phyloP scores from a whole-genome alignment of 2,888 invertebrate species.

The Sipha maydis region DNA sequence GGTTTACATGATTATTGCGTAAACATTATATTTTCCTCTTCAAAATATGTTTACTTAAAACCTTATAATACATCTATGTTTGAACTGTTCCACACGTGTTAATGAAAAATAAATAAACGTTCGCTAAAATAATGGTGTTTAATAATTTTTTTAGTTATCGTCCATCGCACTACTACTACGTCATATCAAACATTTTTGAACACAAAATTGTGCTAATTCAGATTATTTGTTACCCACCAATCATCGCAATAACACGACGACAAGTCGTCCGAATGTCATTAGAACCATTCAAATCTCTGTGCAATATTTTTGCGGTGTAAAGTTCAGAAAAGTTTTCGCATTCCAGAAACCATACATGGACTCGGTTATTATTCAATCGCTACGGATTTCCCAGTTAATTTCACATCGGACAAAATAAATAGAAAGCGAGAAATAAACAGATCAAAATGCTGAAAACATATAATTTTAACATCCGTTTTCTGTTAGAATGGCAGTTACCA shows the following conservation, averaged over 20 bases:
- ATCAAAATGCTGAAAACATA: constrained; percentile 5
- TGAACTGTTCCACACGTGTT: constrained; percentile 17
- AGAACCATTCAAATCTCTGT: neutral
- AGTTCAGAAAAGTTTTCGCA: neutral
- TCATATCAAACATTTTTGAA: too few species aligned
- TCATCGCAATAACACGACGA: too few species aligned
- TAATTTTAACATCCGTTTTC: constrained; percentile 1
- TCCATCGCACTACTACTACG: neutral
- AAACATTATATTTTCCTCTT: constrained; percentile 41
- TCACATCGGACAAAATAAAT: constrained; percentile 10
- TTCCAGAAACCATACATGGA: neutral
- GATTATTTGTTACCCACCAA: too few species aligned
- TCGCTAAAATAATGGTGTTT: constrained; percentile 26
- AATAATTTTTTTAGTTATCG: neutral
- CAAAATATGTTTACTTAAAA: constrained; percentile 23
- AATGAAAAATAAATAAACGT: constrained; percentile 54
- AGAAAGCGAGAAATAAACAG: constrained; percentile 29
- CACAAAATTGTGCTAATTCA: too few species aligned
- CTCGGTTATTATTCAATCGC: neutral
- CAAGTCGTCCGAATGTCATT: too few species aligned
- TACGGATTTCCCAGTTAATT: neutral
- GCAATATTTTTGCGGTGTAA: neutral
- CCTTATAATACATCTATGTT: neutral
- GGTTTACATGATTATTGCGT: constrained; percentile 9
- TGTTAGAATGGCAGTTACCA: neutral